These are phyloP conservation scores for Pseudorhombus dupliciocellatus DNA, from an alignment of 2,113 vertebrate genomes.

Conservation along the genomic window DNA sequence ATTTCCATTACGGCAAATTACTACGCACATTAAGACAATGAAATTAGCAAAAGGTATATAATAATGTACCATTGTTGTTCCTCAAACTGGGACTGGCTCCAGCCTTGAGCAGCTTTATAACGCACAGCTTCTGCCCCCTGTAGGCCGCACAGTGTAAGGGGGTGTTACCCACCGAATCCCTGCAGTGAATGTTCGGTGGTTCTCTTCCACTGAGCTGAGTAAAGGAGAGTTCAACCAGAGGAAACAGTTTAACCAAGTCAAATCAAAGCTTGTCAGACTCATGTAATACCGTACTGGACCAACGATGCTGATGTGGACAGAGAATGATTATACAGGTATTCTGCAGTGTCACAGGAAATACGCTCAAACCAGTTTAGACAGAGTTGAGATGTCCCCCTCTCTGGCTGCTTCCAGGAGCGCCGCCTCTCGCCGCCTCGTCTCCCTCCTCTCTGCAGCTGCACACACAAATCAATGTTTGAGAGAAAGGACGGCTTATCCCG, in stretches of 20 bases:
- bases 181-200: constrained; percentile 87
- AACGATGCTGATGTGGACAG: neutral
- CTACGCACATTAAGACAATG: neutral
- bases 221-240: neutral
- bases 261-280: neutral
- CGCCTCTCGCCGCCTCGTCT: constrained; percentile 86
- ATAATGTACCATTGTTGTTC: constrained; percentile 86
- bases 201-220: constrained; percentile 85
- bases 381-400: constrained; percentile 83
- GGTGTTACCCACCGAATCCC: constrained; percentile 89
- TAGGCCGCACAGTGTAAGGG: constrained; percentile 92
- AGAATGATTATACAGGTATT: neutral
- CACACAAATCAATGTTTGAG: constrained; percentile 19
- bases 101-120: constrained; percentile 87
- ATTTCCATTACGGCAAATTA: constrained; percentile 21
- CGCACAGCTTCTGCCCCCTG: constrained; percentile 90
- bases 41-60: neutral
- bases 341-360: constrained; percentile 4
- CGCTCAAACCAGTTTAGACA: constrained; percentile 87
- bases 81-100: constrained; percentile 84
- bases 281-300: too few species aligned
- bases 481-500: constrained; percentile 31
- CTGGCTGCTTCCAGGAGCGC: constrained; percentile 87
- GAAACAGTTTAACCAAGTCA: neutral
- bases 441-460: constrained; percentile 90